A percentile compares a stretch with the other conserved stretches of the same genome.
These are phyloP conservation scores for Torymus aiolomorphi DNA, from an alignment of 2,888 invertebrate species.

Conservation along the genomic window DNA sequence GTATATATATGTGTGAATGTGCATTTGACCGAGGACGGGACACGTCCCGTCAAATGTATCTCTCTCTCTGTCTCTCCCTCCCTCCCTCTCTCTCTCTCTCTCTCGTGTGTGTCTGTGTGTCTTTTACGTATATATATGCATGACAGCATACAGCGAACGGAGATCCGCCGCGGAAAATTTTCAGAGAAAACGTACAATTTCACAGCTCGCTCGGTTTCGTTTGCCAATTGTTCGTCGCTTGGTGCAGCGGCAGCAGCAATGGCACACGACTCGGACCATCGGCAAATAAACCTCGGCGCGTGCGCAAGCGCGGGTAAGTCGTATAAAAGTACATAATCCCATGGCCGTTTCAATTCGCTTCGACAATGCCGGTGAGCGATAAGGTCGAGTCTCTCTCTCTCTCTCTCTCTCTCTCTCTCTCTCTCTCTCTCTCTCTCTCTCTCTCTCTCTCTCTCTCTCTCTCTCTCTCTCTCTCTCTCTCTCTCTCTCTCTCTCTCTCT, in stretches of 20 bases:
- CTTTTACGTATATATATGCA: too few relatives aligned
- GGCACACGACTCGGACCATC: slow-evolving; percentile 9
- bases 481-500: too few relatives aligned
- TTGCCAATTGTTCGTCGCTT: slow-evolving; percentile 30
- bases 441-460: too few relatives aligned
- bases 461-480: too few relatives aligned
- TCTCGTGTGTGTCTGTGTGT: too few relatives aligned
- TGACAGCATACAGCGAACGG: too few relatives aligned
- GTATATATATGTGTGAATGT: not conserved
- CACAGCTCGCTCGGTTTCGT: slow-evolving; percentile 33
- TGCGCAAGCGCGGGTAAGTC: slow-evolving; percentile 17
- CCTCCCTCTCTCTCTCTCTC: not conserved
- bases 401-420: too few relatives aligned
- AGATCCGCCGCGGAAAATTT: slow-evolving; percentile 6
- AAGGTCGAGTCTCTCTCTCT: not conserved
- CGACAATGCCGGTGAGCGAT: slow-evolving; percentile 36
- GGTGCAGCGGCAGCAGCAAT: not conserved
- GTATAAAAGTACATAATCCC: slow-evolving; percentile 52
- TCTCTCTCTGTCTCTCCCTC: not conserved
- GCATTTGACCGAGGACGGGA: slow-evolving; percentile 8
- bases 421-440: too few relatives aligned
- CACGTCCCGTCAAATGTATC: slow-evolving; percentile 21
- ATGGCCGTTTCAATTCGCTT: slow-evolving; percentile 37
- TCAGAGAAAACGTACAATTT: slow-evolving; percentile 46
- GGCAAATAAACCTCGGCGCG: slow-evolving; percentile 46